Evolutionary conservation across 92 coral and sea anemone genomes (phyloP).

Genomic region (Chrysogorgia sp.): DNA sequence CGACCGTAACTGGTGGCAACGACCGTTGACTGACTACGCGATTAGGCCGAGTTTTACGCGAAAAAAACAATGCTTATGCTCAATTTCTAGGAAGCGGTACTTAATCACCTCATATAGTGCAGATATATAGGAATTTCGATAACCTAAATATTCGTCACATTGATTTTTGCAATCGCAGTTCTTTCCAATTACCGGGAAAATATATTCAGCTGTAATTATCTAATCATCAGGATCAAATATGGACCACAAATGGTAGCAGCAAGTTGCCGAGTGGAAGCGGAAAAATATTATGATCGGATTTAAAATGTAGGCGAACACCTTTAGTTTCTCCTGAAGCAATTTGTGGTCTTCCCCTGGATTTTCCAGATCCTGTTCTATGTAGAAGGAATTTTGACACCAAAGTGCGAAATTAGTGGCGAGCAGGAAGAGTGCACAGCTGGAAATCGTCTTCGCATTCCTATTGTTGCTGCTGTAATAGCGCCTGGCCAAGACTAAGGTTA

Average conservation of each 20-base stretch:
- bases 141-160: no score
- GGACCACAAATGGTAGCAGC: slow-evolving; percentile 27
- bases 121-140: no score
- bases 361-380: not conserved
- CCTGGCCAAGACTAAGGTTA: slow-evolving; percentile 21
- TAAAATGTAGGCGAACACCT: slow-evolving; percentile 12
- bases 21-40: no score
- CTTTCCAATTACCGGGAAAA: no score
- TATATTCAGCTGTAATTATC: no score
- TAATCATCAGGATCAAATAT: no score
- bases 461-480: slow-evolving; percentile 11
- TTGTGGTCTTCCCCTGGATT: slow-evolving; percentile 20
- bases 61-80: no score
- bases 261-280: slow-evolving; percentile 34
- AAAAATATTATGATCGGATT: slow-evolving; percentile 35
- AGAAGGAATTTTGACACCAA: slow-evolving; percentile 33
- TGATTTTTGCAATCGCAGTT: no score
- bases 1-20: no score
- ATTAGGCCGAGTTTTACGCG: no score
- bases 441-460: slow-evolving; percentile 1
- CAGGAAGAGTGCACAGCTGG: slow-evolving; percentile 9
- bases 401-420: slow-evolving; percentile 26
- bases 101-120: no score
- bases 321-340: not conserved
- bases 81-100: no score